Evolutionary conservation across 2,888 invertebrate species (phyloP).

Genomic region (Himalopsyche anomala): DNA sequence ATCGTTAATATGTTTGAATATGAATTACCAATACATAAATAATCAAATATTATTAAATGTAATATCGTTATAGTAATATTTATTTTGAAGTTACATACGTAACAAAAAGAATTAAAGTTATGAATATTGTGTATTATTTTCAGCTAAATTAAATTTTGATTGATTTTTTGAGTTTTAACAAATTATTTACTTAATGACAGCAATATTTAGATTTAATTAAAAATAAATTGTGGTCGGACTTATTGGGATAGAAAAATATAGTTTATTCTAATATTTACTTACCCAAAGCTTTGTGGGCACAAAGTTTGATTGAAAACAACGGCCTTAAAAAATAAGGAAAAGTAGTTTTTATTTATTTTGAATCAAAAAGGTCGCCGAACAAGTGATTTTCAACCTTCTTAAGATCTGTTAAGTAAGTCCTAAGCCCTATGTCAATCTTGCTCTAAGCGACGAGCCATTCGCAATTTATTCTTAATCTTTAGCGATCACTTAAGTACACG

Average conservation of each 20-base stretch:
- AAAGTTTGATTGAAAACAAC: background rate
- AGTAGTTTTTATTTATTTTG: conserved; percentile 15
- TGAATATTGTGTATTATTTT: background rate
- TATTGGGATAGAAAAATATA: background rate
- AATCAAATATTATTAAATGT: too few relatives aligned
- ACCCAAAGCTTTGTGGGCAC: background rate
- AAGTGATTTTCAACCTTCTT: conserved; percentile 31
- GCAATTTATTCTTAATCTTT: conserved; percentile 2
- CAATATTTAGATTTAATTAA: too few relatives aligned
- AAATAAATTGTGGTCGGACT: background rate
- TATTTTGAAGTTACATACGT: too few relatives aligned
- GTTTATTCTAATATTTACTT: background rate
- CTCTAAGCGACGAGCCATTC: conserved; percentile 2
- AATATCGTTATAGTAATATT: too few relatives aligned
- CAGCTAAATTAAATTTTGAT: background rate
- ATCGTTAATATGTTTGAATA: too few relatives aligned
- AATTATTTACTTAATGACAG: too few relatives aligned
- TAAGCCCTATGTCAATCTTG: background rate
- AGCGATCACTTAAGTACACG: conserved; percentile 71
- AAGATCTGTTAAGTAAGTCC: conserved; percentile 20
- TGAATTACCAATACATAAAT: too few relatives aligned
- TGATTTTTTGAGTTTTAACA: too few relatives aligned
- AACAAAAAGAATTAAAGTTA: background rate
- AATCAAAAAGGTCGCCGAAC: background rate
- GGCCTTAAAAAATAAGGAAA: background rate